These are phyloP conservation scores for Leptodactylus fuscus DNA, from an alignment of 2,113 vertebrate genomes.

Conservation along the genomic window DNA sequence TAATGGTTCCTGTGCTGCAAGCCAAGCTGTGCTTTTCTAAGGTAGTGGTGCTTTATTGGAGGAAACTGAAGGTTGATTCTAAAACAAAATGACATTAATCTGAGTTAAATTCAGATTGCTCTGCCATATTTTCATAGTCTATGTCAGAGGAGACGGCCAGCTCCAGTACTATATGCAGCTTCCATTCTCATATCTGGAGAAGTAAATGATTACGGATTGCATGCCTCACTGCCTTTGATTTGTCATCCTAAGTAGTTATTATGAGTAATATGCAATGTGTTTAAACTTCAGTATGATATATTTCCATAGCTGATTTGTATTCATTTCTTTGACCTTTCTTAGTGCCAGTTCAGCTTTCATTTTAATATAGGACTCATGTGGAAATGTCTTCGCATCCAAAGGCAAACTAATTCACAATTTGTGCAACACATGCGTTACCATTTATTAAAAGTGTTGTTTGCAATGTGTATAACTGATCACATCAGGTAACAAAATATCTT, in stretches of 20 bases:
- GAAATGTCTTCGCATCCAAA: conserved; percentile 39
- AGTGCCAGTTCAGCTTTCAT: conserved; percentile 55
- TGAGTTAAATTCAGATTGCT: conserved; percentile 38
- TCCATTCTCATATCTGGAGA: conserved; percentile 16
- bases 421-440: conserved; percentile 2
- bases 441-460: conserved; percentile 43
- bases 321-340: conserved; percentile 59
- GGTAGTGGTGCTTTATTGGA: neutral
- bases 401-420: conserved; percentile 52
- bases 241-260: conserved; percentile 59
- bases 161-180: conserved; percentile 9
- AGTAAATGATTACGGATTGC: conserved; percentile 54
- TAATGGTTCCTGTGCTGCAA: neutral
- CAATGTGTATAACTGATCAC: neutral
- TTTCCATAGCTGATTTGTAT: conserved; percentile 58
- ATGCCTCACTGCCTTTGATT: conserved; percentile 56
- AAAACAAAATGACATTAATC: conserved; percentile 48
- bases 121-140: conserved; percentile 18
- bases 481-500: conserved; percentile 1
- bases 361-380: conserved; percentile 32
- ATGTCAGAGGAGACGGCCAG: conserved; percentile 17
- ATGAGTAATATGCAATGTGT: conserved; percentile 61
- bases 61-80: conserved; percentile 25
- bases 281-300: conserved; percentile 59
- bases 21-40: conserved; percentile 27